These are phyloP conservation scores for Andrena hattorfiana DNA, from an alignment of 2,888 invertebrate genomes.

Conservation along the genomic window DNA sequence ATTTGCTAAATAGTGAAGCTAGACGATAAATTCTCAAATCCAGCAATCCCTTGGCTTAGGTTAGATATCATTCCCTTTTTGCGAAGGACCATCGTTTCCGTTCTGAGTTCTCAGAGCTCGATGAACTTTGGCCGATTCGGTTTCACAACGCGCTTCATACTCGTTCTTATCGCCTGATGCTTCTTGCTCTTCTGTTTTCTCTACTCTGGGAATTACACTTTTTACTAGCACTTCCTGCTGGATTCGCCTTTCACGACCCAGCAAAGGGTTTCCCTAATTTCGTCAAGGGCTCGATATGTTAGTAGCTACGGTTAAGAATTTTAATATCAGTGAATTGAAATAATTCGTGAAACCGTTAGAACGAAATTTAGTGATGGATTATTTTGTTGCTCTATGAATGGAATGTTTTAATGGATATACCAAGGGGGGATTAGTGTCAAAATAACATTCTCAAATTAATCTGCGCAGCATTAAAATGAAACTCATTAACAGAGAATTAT, in stretches of 20 bases:
- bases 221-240: neutral
- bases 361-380: neutral
- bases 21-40: neutral
- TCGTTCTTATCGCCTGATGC: slow-evolving; percentile 41
- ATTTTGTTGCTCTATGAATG: neutral
- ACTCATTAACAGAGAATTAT: slow-evolving; percentile 1
- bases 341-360: neutral
- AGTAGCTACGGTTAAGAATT: neutral
- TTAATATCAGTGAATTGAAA: neutral
- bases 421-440: neutral
- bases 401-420: neutral
- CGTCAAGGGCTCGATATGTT: neutral
- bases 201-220: slow-evolving; percentile 1
- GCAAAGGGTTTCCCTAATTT: neutral
- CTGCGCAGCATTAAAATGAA: neutral
- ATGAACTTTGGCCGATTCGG: slow-evolving; percentile 53
- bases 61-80: slow-evolving; percentile 11
- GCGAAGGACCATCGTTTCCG: slow-evolving; percentile 29
- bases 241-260: neutral
- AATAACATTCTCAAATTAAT: neutral
- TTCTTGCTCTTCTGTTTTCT: slow-evolving; percentile 25
- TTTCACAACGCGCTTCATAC: slow-evolving; percentile 19
- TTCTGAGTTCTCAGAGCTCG: slow-evolving; percentile 30
- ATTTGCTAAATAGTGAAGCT: neutral
- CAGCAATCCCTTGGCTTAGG: neutral